These are phyloP conservation scores for Macheiramphus alcinus DNA, from an alignment of 2,113 vertebrate species.

Conservation along the genomic window DNA sequence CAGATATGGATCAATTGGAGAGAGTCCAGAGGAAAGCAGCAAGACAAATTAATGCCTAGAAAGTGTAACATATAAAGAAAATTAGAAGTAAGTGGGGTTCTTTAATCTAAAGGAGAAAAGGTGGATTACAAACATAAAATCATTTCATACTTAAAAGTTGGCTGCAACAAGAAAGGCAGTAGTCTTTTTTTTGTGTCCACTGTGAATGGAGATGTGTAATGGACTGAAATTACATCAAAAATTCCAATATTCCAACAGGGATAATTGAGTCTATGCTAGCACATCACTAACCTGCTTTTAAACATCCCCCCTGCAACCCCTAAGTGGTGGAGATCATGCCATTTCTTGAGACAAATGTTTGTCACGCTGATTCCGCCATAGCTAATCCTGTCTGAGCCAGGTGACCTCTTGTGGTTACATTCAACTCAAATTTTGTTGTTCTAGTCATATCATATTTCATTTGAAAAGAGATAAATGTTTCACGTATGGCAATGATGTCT, in stretches of 20 bases:
- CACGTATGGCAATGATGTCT: neutral
- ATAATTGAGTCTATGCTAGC: neutral
- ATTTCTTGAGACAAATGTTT: neutral
- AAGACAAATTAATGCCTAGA: conserved; percentile 50
- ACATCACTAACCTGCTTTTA: neutral
- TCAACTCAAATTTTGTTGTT: neutral
- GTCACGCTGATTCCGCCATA: neutral
- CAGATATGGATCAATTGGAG: conserved; percentile 51
- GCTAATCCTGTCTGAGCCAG: neutral
- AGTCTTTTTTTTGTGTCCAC: neutral
- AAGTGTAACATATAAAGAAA: conserved; percentile 48
- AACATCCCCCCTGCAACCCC: neutral
- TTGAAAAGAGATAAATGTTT: neutral
- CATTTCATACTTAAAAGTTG: neutral
- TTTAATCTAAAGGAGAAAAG: conserved; percentile 48
- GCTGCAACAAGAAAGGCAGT: neutral
- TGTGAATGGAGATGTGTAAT: neutral
- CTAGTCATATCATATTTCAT: neutral
- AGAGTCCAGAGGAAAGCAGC: conserved; percentile 44
- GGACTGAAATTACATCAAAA: neutral
- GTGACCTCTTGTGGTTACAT: neutral
- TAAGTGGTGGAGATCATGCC: neutral
- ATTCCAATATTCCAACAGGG: neutral
- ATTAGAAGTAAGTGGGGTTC: conserved; percentile 56
- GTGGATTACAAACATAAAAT: neutral